Percentiles rank a stretch among this genome's conserved stretches.
These are phyloP conservation scores for Silurus lanzhouensis DNA, from an alignment of 2,797 vertebrate genomes.

Conservation along the genomic window DNA sequence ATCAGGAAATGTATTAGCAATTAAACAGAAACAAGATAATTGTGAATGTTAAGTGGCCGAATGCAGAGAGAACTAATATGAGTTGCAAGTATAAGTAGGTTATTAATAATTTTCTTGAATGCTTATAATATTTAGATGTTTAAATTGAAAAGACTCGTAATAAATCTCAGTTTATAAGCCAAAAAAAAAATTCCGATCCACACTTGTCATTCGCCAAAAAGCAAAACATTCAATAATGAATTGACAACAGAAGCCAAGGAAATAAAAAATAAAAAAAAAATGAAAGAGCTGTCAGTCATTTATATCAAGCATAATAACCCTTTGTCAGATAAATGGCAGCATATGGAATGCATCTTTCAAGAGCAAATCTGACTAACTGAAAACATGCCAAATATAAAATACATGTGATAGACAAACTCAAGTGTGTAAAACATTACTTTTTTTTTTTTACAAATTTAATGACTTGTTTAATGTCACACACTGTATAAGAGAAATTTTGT, in stretches of 20 bases:
- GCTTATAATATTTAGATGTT: background rate
- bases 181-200: background rate
- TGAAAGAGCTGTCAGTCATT: slow-evolving; percentile 2
- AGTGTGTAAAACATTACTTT: background rate
- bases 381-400: background rate
- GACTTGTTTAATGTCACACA: background rate
- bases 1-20: background rate
- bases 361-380: background rate
- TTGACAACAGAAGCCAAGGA: background rate
- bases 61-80: background rate
- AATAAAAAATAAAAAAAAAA: background rate
- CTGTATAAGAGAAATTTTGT: background rate
- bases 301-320: background rate
- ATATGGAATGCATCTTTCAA: background rate
- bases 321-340: background rate
- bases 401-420: background rate
- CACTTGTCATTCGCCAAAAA: background rate
- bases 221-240: background rate
- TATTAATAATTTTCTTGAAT: background rate
- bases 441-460: background rate
- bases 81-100: background rate
- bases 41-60: background rate
- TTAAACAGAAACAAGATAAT: background rate
- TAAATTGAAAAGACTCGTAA: background rate
- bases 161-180: background rate